These are phyloP conservation scores for Trogon melanurus DNA, from an alignment of 2,113 vertebrate species.

Conservation along the genomic window DNA sequence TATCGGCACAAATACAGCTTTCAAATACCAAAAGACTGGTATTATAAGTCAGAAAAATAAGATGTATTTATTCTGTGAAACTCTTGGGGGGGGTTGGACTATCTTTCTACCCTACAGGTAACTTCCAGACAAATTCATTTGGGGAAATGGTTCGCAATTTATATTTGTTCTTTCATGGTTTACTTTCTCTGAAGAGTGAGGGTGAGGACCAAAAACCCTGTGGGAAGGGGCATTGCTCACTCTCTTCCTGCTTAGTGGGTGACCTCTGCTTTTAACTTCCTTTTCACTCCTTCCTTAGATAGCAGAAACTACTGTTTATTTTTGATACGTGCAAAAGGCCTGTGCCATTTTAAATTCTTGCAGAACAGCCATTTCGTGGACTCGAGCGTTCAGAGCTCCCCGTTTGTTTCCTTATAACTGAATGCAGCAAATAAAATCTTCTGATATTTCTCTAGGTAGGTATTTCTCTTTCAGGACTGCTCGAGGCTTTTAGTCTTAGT, in stretches of 20 bases:
- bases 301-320: conserved; percentile 21
- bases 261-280: conserved; percentile 45
- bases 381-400: not conserved
- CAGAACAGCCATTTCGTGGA: conserved; percentile 49
- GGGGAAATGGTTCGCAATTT: not conserved
- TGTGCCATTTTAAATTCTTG: conserved; percentile 54
- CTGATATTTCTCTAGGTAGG: not conserved
- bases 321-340: not conserved
- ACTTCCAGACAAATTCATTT: not conserved
- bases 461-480: not conserved
- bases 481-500: not conserved
- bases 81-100: not conserved
- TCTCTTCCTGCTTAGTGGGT: not conserved
- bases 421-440: conserved; percentile 10
- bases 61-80: not conserved
- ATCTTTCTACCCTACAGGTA: not conserved
- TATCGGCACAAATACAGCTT: not conserved
- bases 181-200: not conserved
- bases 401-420: not conserved
- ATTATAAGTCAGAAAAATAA: not conserved
- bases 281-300: conserved; percentile 6
- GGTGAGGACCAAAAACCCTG: not conserved
- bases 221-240: not conserved
- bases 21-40: not conserved
- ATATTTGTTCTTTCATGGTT: not conserved